Percentiles rank a stretch among this genome's conserved stretches.
Evolutionary conservation across 2,888 invertebrate genomes (phyloP).

Genomic region (Liodrosophila aerea): DNA sequence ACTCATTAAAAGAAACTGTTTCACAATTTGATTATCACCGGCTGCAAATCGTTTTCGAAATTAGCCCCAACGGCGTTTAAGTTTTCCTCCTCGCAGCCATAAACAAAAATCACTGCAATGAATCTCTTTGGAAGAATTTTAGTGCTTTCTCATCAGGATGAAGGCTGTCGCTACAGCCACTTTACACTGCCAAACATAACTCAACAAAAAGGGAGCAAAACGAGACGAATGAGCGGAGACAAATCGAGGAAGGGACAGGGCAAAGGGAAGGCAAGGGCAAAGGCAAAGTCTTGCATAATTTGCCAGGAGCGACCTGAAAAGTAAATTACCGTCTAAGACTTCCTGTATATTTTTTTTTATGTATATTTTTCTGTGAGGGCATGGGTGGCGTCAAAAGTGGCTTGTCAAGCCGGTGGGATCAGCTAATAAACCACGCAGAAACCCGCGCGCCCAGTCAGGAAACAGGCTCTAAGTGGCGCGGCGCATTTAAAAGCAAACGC

Average conservation of each 20-base stretch:
- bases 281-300: conserved; percentile 66
- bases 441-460: conserved; percentile 46
- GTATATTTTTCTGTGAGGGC: conserved; percentile 6
- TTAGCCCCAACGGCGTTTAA: not conserved
- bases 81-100: too few relatives aligned
- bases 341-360: conserved; percentile 47
- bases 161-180: conserved; percentile 36
- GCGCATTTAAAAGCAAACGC: conserved; percentile 73
- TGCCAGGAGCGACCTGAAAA: conserved; percentile 68
- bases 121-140: conserved; percentile 17
- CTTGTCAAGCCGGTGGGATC: conserved; percentile 72
- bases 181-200: conserved; percentile 47
- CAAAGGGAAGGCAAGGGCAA: not conserved
- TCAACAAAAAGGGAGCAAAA: conserved; percentile 22
- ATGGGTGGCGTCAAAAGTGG: conserved; percentile 63
- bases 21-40: too few relatives aligned
- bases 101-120: too few relatives aligned
- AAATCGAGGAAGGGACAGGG: too few relatives aligned
- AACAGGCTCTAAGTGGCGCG: conserved; percentile 67
- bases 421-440: conserved; percentile 71
- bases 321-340: conserved; percentile 74
- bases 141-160: conserved; percentile 41
- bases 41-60: not conserved
- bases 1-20: too few relatives aligned
- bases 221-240: not conserved